Conservation (phyloP, 1,140 invertebrate genomes). For the Trialeurodes vaporariorum region DNA sequence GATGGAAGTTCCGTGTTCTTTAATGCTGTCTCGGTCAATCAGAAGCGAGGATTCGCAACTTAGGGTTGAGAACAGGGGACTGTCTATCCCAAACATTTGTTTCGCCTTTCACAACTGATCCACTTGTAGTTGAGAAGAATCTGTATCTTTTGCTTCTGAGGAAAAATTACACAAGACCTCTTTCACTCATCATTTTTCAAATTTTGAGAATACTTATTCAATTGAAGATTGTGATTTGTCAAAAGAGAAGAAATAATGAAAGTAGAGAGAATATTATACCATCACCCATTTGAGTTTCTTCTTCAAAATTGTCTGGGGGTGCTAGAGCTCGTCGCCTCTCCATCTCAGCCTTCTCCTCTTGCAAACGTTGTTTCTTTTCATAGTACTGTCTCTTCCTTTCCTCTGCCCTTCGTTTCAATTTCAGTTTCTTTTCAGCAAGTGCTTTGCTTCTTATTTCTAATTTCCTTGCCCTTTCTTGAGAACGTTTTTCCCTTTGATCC, state of each 20-base stretch:
- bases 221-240: no score
- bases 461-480: background rate
- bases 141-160: background rate
- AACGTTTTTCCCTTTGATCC: background rate
- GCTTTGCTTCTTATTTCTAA: background rate
- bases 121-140: no score
- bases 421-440: slow-evolving; percentile 17
- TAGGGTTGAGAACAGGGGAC: no score
- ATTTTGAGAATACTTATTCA: no score
- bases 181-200: no score
- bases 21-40: no score
- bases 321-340: slow-evolving; percentile 21
- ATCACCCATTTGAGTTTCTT: slow-evolving; percentile 79
- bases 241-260: no score
- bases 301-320: slow-evolving; percentile 56
- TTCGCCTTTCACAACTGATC: no score
- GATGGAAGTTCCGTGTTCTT: no score
- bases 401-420: slow-evolving; percentile 23
- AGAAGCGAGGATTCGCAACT: no score
- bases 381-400: slow-evolving; percentile 19
- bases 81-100: no score
- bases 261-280: no score
- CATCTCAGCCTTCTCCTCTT: slow-evolving; percentile 21
- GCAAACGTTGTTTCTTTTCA: slow-evolving; percentile 18
- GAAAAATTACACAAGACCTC: background rate